A percentile compares a stretch with the other conserved stretches of the same genome.
Conservation (phyloP, 1,140 invertebrate species). For the Apis cerana region DNA sequence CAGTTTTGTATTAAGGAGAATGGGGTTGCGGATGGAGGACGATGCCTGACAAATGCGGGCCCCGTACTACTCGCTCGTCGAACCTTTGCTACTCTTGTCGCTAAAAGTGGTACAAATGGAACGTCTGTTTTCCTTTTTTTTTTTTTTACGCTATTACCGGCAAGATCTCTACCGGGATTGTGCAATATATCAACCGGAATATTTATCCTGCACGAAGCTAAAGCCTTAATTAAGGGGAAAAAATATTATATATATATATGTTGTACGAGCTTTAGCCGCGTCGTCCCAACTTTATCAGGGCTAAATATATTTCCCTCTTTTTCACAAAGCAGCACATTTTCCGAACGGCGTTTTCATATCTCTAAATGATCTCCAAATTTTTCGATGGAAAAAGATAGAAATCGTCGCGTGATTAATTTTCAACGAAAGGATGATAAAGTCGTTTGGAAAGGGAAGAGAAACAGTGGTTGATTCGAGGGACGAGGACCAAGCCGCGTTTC, state of each 20-base stretch:
- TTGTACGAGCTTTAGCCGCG: too few relatives aligned
- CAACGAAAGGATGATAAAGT: too few relatives aligned
- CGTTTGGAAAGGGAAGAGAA: background rate
- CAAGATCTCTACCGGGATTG: slow-evolving; percentile 23
- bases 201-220: background rate
- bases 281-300: background rate
- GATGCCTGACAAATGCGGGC: slow-evolving; percentile 46
- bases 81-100: background rate
- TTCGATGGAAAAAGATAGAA: too few relatives aligned
- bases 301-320: background rate
- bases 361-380: background rate
- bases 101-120: slow-evolving; percentile 41
- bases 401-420: too few relatives aligned
- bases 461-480: background rate
- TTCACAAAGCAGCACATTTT: too few relatives aligned
- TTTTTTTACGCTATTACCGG: slow-evolving; percentile 10
- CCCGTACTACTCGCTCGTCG: slow-evolving; percentile 20
- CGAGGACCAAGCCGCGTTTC: slow-evolving; percentile 11
- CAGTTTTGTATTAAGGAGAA: slow-evolving; percentile 35
- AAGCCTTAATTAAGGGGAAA: slow-evolving; percentile 32
- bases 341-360: too few relatives aligned
- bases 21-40: slow-evolving; percentile 10
- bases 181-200: slow-evolving; percentile 12
- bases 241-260: background rate
- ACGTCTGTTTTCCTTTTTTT: background rate